Percentiles rank a stretch among this genome's conserved stretches.
These are phyloP conservation scores for Chironomus striatipennis DNA, from an alignment of 1,140 invertebrate species.

Conservation along the genomic window DNA sequence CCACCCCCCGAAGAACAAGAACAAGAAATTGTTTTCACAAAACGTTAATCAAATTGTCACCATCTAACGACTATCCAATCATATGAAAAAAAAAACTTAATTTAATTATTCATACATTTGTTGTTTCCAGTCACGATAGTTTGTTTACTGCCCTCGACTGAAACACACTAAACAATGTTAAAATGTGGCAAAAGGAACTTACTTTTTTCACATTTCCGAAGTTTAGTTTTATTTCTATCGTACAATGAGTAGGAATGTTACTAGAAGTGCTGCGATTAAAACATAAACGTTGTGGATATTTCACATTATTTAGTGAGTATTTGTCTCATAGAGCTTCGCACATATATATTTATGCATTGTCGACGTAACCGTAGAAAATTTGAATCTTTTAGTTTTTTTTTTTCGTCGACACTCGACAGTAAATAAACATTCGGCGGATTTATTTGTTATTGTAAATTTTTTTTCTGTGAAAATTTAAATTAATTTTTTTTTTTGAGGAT, in stretches of 20 bases:
- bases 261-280: background rate
- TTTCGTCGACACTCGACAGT: background rate
- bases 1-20: background rate
- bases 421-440: background rate
- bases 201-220: background rate
- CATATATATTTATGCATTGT: background rate
- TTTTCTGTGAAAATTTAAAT: background rate
- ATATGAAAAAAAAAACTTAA: constrained; percentile 3
- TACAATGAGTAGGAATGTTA: constrained; percentile 13
- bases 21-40: background rate
- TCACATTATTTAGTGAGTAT: background rate
- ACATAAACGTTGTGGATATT: constrained; percentile 12
- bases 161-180: background rate
- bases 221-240: background rate
- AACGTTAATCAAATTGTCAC: constrained; percentile 10
- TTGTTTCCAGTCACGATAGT: constrained; percentile 19
- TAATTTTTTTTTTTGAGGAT: background rate
- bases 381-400: background rate
- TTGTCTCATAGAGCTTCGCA: too few species aligned
- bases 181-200: too few species aligned
- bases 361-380: background rate
- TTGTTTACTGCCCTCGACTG: background rate
- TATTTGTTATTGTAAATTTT: background rate
- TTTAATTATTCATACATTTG: constrained; percentile 23
- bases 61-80: background rate